Conservation (phyloP, 2,797 vertebrate species). For the Enoplosus armatus region DNA sequence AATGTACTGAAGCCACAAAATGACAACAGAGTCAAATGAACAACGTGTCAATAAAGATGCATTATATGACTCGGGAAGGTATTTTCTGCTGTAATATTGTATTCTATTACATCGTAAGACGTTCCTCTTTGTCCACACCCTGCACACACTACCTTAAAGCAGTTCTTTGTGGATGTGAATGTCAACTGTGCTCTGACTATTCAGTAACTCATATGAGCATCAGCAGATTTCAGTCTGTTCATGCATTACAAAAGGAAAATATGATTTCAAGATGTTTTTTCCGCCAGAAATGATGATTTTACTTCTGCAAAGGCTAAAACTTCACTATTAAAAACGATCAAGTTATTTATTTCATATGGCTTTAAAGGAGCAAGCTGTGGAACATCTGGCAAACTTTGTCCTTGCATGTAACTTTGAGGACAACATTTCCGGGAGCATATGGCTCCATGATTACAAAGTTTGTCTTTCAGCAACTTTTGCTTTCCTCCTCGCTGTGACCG, state of each 20-base stretch:
- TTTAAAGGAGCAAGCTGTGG: background rate
- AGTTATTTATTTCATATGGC: background rate
- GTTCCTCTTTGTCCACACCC: too few species aligned
- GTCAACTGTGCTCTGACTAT: background rate
- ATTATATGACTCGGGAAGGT: background rate
- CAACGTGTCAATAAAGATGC: background rate
- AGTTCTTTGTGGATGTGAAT: background rate
- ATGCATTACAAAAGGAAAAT: background rate
- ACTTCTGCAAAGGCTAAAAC: too few species aligned
- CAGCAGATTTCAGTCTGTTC: background rate
- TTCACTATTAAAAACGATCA: too few species aligned
- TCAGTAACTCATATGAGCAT: too few species aligned
- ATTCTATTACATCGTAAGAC: too few species aligned
- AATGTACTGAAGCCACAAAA: too few species aligned
- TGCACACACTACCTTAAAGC: too few species aligned
- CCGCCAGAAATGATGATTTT: too few species aligned
- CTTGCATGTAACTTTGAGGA: background rate
- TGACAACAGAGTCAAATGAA: background rate
- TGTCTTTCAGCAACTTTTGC: background rate
- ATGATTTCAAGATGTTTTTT: background rate
- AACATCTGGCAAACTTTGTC: slow-evolving; percentile 22
- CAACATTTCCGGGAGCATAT: slow-evolving; percentile 6
- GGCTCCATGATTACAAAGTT: slow-evolving; percentile 20
- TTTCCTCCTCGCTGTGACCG: slow-evolving; percentile 19
- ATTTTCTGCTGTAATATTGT: too few species aligned